Evolutionary conservation across 2,888 invertebrate genomes (phyloP), one percentile per base, ranked within the genome.

Genomic region (Colletes collaris): DNA sequence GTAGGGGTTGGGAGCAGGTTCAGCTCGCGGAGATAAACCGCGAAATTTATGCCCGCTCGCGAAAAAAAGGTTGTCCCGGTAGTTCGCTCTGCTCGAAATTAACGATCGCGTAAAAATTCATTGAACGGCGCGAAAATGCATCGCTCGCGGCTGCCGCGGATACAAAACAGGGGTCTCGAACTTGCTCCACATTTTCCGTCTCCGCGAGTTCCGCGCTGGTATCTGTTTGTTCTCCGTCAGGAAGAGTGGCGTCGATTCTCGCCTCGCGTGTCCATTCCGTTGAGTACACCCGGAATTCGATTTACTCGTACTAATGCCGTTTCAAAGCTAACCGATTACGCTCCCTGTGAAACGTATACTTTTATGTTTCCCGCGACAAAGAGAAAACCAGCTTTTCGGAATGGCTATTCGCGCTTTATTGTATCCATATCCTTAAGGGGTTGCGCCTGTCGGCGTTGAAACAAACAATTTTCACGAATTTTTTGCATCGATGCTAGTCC

Each of bases 271-370:
- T 84, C 82, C 82, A 76, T 86, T 86, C 83, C 84, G 82, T 76
- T 82, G 79, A 78, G 81, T 79, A 83, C 81, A 82, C 78, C 77
- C 64, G 65, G 76, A 70, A 83, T 82, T 82, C 84, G 82, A 84
- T 85, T 85, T 83, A 78, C 76, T 77, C 82, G 81, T 27, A 74
- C 81, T 84, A 87, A 85, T 87, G 82, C 82, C 76, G 79, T 83
- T 68, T 75, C 77, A 66, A 80, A 78, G 77, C 80, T 69, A 49
- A 46, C 76, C 72, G 82, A 84, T 84, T 74, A 72, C 67, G 65
- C 64, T 66, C 10, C 63, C 69, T 70, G 59, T 60, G 70, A 67
- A 69, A 50, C 50, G 40, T 59, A 58, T 40, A 59, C 53, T 66
- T 73, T 73, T 63, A 63, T 66, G 63, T 40, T 35, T 46, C 55